Base-by-base conservation (phyloP, 1,140 invertebrate species). In the Saccostrea glomerata region DNA sequence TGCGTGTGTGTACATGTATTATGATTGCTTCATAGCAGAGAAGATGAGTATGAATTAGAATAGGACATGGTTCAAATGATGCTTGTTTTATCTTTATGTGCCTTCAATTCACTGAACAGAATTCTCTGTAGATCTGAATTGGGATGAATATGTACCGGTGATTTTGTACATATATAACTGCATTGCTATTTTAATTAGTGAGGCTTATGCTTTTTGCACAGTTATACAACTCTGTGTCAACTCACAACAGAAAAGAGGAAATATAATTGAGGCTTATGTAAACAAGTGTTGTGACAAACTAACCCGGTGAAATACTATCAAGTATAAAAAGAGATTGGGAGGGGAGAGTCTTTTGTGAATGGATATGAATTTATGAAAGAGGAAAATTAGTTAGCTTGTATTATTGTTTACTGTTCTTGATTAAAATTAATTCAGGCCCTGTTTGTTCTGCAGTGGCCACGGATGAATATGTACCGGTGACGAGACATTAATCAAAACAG, bases 121-220 rank as follows among this genome's bases (percentile, higher is more conserved):
- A 36, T 25, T 12, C 30, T 77, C 70, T 77, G 25, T 30, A 30
- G 70, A 7, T 66, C 25, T 36, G 70, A 13, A 77, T 77, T 77
- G 25, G 70, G 70, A 77, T 77, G 70, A 77, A 77, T 77, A 36
- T 77, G 70, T 77, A 77, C 70, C 70, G 70, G 70, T 77, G 70
- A 77, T 30, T 77, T 77, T 77, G 70, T 77, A 77, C 70, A 77
- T 77, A 77, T 77, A 77, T 25, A 36, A 30, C 13, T 77, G 25
- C 60, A 7, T 66, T 17, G 7, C 11, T 63, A 63, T 5, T 63
- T 63, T 17, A 63, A 6, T 63, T 63, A 47, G 47, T 63, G 6
- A 63, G 17, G 58, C 6, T 20, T 15, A 63, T 63, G 17, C n/a
- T 63, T 63, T 20, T 17, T 63, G 7, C n/a, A 20, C n/a, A n/a